Evolutionary conservation across 2,888 invertebrate genomes (phyloP), one percentile per base, ranked within the genome.

Genomic region (Nowickia ferox): DNA sequence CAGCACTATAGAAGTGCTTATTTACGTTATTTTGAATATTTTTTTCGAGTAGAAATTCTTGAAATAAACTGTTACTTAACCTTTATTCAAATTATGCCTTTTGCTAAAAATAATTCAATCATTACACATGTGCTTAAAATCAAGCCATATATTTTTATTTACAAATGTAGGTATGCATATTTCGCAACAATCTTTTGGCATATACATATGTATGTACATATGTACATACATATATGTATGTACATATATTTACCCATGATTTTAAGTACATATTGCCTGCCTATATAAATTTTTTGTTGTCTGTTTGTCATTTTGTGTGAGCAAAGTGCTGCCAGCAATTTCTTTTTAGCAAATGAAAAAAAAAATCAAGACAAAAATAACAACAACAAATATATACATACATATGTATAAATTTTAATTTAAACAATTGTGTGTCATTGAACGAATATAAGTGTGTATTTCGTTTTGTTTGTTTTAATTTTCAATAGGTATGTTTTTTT

Each of bases 341-440:
- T 74, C 48, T 66, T 71, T 63, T 51, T 1, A 55, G 13, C 17
- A 55, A 53, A 48, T 17, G 19, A 30, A 63, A 66, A 59, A 65
- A 38, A 38, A 75, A 42, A 40, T 55, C 17, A 79, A 71, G 42
- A 55, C n/a, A 66, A 77, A 72, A 72, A 74, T 48, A 30, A 30
- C 30, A 30, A 30, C 30, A 30, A 48, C 5, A 79, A 51, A 48
- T 68, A 48, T 44, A 48, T n/a, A n/a, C n/a, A n/a, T n/a, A n/a
- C n/a, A n/a, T 30, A 30, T 30, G 30, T 51, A 63, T 8, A 72
- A 30, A 71, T 83, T 83, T 83, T 51, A 78, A 72, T 84, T 72
- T 77, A 42, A 78, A 74, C 68, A 82, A 75, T 71, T 79, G 63
- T 87, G 81, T 84, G 84, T 77, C 75, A 66, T 66, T 66, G 66